A percentile compares a stretch with the other conserved stretches of the same genome.
Conservation (phyloP, 2,113 vertebrate species). For the Malurus alboscapulatus region DNA sequence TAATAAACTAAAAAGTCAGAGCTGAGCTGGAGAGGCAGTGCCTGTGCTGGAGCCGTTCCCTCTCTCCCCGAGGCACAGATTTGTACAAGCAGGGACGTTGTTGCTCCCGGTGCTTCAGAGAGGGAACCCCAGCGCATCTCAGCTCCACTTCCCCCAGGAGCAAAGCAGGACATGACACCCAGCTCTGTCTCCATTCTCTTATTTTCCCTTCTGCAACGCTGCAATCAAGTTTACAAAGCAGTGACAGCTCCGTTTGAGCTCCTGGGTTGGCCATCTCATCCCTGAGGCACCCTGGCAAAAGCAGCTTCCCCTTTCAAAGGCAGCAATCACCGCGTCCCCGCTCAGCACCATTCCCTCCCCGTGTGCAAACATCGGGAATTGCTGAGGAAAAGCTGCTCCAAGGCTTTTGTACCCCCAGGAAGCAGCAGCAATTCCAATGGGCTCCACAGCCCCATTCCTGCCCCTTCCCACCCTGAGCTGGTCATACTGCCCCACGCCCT, state of each 20-base stretch:
- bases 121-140: neutral
- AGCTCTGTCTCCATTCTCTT: neutral
- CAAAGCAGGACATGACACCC: neutral
- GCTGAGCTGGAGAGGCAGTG: neutral
- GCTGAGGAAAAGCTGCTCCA: neutral
- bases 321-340: neutral
- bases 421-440: neutral
- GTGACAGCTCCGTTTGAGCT: neutral
- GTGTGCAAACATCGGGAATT: neutral
- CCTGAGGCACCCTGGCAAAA: neutral
- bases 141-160: fast-evolving
- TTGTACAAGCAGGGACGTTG: fast-evolving
- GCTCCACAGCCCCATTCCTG: neutral
- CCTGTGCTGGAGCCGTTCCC: neutral
- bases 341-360: neutral
- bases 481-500: neutral
- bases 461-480: neutral
- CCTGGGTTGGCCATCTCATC: neutral
- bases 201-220: neutral
- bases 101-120: neutral
- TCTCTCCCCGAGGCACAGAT: neutral
- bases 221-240: neutral
- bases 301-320: neutral
- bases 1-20: neutral
- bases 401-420: neutral